phyloP scores from a whole-genome alignment of 2,797 vertebrate genomes.

The Adelosebastes latens region DNA sequence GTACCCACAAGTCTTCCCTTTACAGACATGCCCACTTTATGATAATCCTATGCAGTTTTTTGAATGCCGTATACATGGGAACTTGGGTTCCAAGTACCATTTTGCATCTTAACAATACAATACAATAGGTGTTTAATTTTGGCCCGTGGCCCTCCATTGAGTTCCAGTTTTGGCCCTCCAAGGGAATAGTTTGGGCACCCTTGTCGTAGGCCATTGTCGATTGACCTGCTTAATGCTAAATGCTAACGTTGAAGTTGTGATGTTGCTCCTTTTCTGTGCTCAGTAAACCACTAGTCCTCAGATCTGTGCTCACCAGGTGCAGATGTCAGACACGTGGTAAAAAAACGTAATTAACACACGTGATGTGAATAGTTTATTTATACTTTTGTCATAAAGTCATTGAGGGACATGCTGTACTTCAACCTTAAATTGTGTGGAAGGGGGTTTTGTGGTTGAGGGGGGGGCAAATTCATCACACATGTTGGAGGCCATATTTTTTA shows the following conservation, averaged over 20 bases:
- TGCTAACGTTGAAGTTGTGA: conserved; percentile 29
- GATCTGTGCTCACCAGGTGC: rapidly evolving
- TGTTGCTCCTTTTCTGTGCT: neutral
- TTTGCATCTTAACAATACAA: no score
- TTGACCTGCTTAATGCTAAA: conserved; percentile 25
- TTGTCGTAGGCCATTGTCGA: conserved; percentile 36
- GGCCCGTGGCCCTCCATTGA: no score
- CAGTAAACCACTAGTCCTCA: no score
- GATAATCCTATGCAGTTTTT: no score
- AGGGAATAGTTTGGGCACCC: no score
- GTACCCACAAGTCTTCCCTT: no score
- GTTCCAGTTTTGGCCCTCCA: no score
- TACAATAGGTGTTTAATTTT: no score
- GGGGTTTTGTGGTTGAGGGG: neutral
- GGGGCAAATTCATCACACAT: neutral
- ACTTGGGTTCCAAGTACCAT: no score
- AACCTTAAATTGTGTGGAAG: neutral
- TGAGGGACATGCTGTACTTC: neutral
- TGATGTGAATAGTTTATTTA: no score
- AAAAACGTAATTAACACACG: neutral
- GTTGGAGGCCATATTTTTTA: neutral
- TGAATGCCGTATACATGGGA: no score
- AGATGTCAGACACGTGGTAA: neutral
- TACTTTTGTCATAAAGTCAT: neutral
- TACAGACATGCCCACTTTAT: no score